Base-by-base conservation (phyloP, 2,113 vertebrate species). In the Callocephalon fimbriatum region DNA sequence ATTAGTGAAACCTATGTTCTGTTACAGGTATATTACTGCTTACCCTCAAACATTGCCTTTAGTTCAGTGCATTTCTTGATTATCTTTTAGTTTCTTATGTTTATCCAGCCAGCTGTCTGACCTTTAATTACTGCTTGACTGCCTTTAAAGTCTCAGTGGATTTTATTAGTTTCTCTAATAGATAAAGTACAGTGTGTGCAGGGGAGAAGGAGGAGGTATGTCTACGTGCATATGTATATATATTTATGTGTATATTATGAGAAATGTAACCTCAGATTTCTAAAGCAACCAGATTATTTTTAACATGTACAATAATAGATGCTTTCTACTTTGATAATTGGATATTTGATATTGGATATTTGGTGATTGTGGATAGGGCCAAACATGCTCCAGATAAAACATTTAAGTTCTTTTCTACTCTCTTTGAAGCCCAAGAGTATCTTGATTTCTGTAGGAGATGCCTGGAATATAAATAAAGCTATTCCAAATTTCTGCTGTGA, bases 201-300 rank as follows among this genome's bases (percentile, higher is more conserved):
- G 1, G 2, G 11, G 14, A 1, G 2, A 12, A 12, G 16, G 2
- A 15, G 47, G 10, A n/a, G 14, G 18, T 3, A 4, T 48, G 19
- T 74, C 37, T 67, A 2, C 65, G 13, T 81, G 4, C 23, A 25
- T 29, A 3, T 26, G 44, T 50, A 13, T 17, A 15, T 29, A 8
- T 51, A 5, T 56, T 8, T 65, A 40, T 40, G 5, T 56, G 8
- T 58, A 18, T 58, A 38, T 65, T 37, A 32, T 15, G n/a, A 31
- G 53, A 91, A 86, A 75, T 0, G 1, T 72, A 75, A 59, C 17
- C 5, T 25, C 44, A 29, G 15, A 42, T 54, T 13, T 59, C 17
- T 51, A 67, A 77, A 86, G 63, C 32, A 76, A 44, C 9, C 27
- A 67, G 27, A 5, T 72, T 56, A 77, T 58, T 58, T 77, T 59